phyloP scores from a whole-genome alignment of 2,113 vertebrate genomes.

The Centropus bengalensis region DNA sequence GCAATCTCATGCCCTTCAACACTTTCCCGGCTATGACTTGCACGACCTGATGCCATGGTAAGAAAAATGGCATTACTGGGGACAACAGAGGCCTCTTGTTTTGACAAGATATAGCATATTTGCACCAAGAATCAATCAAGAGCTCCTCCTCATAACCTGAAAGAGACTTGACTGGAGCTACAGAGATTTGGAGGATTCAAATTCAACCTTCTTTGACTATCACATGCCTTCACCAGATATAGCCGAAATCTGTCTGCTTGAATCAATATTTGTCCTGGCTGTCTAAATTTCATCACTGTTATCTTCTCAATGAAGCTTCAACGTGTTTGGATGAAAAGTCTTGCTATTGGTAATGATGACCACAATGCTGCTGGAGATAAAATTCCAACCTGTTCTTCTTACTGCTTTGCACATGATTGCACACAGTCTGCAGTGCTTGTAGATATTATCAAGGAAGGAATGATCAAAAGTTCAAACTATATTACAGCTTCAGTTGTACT shows the following conservation, averaged over 20 bases:
- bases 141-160: background rate
- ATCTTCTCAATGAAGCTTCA: background rate
- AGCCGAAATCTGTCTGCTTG: background rate
- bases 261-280: constrained; percentile 23
- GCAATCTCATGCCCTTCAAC: background rate
- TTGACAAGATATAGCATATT: background rate
- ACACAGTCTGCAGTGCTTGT: background rate
- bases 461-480: background rate
- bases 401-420: background rate
- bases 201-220: background rate
- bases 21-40: background rate
- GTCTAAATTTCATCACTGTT: background rate
- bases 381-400: background rate
- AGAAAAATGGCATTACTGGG: background rate
- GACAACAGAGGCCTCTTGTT: background rate
- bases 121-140: background rate
- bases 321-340: background rate
- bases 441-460: background rate
- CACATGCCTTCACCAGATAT: rapidly evolving
- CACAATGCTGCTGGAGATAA: background rate
- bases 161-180: background rate
- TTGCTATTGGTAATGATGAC: background rate
- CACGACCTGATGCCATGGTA: background rate
- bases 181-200: background rate
- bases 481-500: background rate